phyloP scores from a whole-genome alignment of 2,113 vertebrate species.

The Madoqua kirkii region DNA sequence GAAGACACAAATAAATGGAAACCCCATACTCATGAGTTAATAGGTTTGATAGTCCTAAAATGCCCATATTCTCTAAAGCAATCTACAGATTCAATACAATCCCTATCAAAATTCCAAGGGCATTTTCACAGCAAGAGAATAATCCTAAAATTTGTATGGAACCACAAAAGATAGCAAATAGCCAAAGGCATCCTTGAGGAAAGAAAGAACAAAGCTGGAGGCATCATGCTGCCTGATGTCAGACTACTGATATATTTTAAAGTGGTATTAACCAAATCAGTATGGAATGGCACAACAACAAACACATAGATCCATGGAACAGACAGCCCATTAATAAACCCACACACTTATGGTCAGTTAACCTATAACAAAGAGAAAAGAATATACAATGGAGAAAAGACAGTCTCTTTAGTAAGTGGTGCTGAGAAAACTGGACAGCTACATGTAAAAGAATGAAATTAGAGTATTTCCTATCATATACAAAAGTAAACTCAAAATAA shows the following conservation, averaged over 20 bases:
- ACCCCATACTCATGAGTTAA: not conserved
- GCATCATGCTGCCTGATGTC: not conserved
- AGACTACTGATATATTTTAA: not conserved
- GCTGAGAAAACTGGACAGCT: not conserved
- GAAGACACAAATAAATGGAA: not conserved
- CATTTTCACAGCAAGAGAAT: not conserved
- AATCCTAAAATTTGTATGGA: not conserved
- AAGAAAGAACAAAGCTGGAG: not conserved
- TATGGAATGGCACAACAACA: not conserved
- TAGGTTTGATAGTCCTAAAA: not conserved
- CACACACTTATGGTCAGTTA: not conserved
- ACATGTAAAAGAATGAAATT: not conserved
- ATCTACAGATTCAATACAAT: not conserved
- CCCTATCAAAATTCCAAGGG: not conserved
- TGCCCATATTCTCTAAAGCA: not conserved
- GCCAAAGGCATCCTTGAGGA: not conserved
- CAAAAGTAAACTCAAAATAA: not conserved
- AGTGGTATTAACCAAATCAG: not conserved
- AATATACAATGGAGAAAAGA: not conserved
- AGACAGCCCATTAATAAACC: not conserved
- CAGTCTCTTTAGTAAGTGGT: not conserved
- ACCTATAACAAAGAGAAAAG: not conserved
- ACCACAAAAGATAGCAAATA: not conserved
- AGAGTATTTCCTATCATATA: not conserved
- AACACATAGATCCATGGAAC: not conserved